A percentile compares a stretch with the other conserved stretches of the same genome.
Conservation (phyloP, 2,797 vertebrate species). For the Gobionotothen gibberifrons region DNA sequence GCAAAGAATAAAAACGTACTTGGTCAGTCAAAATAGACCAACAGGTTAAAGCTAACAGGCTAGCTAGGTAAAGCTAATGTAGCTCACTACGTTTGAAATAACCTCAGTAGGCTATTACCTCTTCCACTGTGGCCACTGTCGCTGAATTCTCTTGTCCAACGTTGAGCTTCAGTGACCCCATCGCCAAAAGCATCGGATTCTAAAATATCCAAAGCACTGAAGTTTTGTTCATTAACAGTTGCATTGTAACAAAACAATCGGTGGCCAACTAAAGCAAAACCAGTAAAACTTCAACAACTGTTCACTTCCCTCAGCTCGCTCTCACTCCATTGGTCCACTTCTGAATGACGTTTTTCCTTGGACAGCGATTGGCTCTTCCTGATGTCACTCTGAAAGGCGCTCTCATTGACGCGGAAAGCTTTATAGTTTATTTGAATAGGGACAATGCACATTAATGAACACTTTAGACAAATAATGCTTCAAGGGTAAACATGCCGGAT, state of each 20-base stretch:
- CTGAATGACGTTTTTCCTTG: background rate
- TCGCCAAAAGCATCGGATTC: constrained; percentile 1
- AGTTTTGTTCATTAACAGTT: background rate
- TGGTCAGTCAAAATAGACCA: background rate
- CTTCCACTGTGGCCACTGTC: constrained; percentile 33
- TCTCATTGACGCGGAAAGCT: background rate
- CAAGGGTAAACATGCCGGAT: too few relatives aligned
- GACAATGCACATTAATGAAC: too few relatives aligned
- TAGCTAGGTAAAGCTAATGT: background rate
- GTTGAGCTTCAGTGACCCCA: constrained; percentile 39
- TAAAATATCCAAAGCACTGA: background rate
- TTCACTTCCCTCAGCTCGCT: constrained; percentile 5
- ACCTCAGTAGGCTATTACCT: constrained; percentile 48
- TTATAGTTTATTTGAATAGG: too few relatives aligned
- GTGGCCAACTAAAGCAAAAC: constrained; percentile 35
- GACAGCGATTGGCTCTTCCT: constrained; percentile 47
- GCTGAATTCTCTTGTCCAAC: constrained; percentile 37
- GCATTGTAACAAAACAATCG: constrained; percentile 26
- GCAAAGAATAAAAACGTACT: background rate
- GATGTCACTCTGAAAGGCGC: constrained; percentile 41
- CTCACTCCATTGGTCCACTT: constrained; percentile 64
- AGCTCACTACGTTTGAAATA: background rate
- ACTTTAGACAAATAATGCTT: too few relatives aligned
- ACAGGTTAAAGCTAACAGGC: background rate
- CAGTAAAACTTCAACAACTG: constrained; percentile 30